A percentile compares a stretch with the other conserved stretches of the same genome.
These are phyloP conservation scores for Anser cygnoides DNA, from an alignment of 2,113 vertebrate species.

Conservation along the genomic window DNA sequence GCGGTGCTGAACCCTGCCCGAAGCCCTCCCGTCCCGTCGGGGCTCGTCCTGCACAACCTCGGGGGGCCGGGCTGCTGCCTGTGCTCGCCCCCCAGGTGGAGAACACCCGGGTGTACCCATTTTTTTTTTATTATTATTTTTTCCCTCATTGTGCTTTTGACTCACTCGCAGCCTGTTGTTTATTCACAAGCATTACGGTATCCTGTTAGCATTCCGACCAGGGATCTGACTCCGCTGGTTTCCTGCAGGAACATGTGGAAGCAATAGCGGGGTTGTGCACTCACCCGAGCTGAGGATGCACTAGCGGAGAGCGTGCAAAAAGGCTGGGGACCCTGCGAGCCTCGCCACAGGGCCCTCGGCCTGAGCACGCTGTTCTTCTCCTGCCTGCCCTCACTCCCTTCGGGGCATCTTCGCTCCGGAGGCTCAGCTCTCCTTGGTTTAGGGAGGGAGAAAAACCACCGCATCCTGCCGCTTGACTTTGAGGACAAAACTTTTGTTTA, in stretches of 20 bases:
- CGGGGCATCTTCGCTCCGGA: neutral
- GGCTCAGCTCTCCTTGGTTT: neutral
- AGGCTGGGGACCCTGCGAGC: neutral
- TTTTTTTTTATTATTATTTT: neutral
- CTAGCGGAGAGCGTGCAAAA: conserved; percentile 3
- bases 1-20: neutral
- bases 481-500: neutral
- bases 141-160: neutral
- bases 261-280: conserved; percentile 82
- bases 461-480: neutral
- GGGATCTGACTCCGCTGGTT: conserved; percentile 79
- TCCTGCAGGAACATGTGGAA: conserved; percentile 94
- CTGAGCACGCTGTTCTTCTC: neutral
- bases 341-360: neutral
- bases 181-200: conserved; percentile 79
- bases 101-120: neutral
- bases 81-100: neutral
- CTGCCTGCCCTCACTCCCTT: neutral
- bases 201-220: conserved; percentile 86
- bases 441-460: neutral
- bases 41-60: neutral
- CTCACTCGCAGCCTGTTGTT: conserved; percentile 45
- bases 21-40: too few species aligned
- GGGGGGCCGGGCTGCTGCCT: neutral
- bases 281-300: conserved; percentile 74